Conservation (phyloP, 2,113 vertebrate species). For the Rhadina sibilatrix region DNA sequence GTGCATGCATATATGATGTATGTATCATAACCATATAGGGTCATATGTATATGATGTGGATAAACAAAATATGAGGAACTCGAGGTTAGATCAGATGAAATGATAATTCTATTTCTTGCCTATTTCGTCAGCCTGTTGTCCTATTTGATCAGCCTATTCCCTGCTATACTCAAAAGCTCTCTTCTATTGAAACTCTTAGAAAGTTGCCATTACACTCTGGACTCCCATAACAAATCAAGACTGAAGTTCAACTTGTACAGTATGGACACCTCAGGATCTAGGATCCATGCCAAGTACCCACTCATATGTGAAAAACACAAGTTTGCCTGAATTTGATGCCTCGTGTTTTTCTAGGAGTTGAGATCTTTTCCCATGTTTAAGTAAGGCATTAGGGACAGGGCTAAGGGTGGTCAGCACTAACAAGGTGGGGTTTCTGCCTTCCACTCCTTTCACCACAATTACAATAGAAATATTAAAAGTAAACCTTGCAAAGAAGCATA, state of each 20-base stretch:
- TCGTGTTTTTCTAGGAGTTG: neutral
- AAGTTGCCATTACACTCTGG: neutral
- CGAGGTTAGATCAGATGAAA: neutral
- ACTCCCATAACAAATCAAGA: neutral
- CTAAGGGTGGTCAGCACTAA: neutral
- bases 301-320: neutral
- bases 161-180: neutral
- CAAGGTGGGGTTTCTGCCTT: neutral
- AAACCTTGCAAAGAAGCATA: constrained; percentile 84
- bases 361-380: neutral
- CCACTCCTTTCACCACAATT: neutral
- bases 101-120: neutral
- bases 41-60: neutral
- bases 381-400: neutral
- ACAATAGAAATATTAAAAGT: neutral
- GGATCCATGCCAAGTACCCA: neutral
- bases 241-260: neutral
- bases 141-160: neutral
- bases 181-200: neutral
- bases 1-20: neutral
- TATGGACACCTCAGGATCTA: neutral
- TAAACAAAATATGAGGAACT: neutral
- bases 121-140: neutral
- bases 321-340: neutral
- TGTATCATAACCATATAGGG: neutral